Percentiles rank a stretch among this genome's conserved stretches.
Conservation (phyloP, 2,888 invertebrate species). For the Dolichopus griseipennis region DNA sequence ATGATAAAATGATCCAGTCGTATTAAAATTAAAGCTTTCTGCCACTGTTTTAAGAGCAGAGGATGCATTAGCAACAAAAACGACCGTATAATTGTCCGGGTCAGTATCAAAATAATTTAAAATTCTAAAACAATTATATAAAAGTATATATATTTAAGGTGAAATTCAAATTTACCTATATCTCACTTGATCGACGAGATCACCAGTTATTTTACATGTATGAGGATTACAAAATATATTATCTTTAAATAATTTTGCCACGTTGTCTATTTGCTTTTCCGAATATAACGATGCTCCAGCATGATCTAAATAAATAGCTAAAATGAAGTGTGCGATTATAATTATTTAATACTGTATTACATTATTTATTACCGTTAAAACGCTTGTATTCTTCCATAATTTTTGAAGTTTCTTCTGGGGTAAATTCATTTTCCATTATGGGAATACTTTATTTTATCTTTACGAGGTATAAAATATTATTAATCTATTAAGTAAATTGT, state of each 20-base stretch:
- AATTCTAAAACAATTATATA: constrained; percentile 48
- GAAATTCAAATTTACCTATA: constrained; percentile 48
- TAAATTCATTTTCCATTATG: constrained; percentile 35
- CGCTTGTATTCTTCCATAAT: constrained; percentile 45
- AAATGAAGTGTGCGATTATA: constrained; percentile 8
- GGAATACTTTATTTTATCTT: too few species aligned
- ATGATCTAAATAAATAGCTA: constrained; percentile 80
- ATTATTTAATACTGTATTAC: too few species aligned
- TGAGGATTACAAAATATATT: constrained; percentile 88
- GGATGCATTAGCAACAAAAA: constrained; percentile 94
- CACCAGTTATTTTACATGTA: constrained; percentile 70
- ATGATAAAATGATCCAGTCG: constrained; percentile 62
- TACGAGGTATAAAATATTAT: too few species aligned
- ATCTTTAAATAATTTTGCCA: constrained; percentile 56
- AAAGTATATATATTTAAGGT: too few species aligned
- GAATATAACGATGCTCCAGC: constrained; percentile 79
- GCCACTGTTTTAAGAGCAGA: constrained; percentile 73
- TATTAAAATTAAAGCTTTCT: constrained; percentile 63
- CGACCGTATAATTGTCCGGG: constrained; percentile 68
- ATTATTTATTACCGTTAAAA: constrained; percentile 40
- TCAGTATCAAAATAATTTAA: constrained; percentile 78
- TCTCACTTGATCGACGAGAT: constrained; percentile 76
- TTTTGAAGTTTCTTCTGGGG: constrained; percentile 40
- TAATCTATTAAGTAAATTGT: too few species aligned
- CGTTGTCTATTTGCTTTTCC: constrained; percentile 58